phyloP scores from a whole-genome alignment of 1,140 invertebrate genomes.

The Pseudomyrmex gracilis region DNA sequence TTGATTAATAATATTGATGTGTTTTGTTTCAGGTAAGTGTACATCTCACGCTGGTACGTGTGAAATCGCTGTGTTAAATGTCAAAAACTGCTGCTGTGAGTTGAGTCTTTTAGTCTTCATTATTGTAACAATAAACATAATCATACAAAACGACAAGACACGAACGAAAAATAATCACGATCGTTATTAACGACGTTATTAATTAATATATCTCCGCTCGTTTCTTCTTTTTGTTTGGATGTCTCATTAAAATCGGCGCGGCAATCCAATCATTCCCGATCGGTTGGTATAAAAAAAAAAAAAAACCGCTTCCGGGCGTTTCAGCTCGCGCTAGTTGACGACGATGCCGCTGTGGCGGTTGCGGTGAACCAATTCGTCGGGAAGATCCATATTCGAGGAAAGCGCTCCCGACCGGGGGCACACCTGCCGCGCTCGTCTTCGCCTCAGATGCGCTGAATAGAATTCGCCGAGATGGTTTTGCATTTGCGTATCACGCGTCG shows the following conservation, averaged over 20 bases:
- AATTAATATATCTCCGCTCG: neutral
- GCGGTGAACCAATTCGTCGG: conserved; percentile 40
- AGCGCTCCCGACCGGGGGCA: conserved; percentile 3
- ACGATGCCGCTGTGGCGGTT: neutral
- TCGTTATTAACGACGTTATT: neutral
- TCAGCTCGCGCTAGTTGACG: conserved; percentile 6
- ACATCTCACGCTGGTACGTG: too few species aligned
- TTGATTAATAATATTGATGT: neutral
- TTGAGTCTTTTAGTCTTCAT: neutral
- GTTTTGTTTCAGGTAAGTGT: too few species aligned
- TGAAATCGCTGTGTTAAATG: too few species aligned
- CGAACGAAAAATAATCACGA: neutral
- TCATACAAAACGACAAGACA: too few species aligned
- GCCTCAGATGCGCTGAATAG: conserved; percentile 40
- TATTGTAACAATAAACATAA: neutral
- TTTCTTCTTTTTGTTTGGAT: neutral
- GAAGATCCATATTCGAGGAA: conserved; percentile 44
- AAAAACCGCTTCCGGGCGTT: conserved; percentile 4
- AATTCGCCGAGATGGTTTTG: conserved; percentile 50
- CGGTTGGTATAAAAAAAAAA: neutral
- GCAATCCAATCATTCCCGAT: conserved; percentile 38
- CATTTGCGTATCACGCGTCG: conserved; percentile 15
- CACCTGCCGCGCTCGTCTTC: conserved; percentile 39
- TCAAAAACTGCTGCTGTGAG: too few species aligned
- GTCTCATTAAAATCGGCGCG: conserved; percentile 38